These are phyloP conservation scores for Perithous albicinctus DNA, from an alignment of 2,888 invertebrate genomes.

Conservation along the genomic window DNA sequence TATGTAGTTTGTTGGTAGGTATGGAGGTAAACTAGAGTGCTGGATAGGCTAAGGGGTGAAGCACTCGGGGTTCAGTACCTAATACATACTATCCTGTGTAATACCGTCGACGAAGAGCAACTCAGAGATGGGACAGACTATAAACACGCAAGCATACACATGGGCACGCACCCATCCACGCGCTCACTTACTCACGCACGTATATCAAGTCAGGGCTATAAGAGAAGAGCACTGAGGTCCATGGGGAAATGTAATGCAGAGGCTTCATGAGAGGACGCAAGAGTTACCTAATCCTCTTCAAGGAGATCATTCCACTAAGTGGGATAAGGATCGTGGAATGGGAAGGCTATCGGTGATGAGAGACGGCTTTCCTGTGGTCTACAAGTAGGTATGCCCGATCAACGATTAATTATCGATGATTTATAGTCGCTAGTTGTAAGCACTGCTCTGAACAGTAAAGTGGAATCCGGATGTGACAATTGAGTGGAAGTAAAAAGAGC, in stretches of 20 bases:
- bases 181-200: conserved; percentile 9
- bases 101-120: conserved; percentile 33
- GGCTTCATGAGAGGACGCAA: neutral
- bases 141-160: conserved; percentile 48
- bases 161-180: conserved; percentile 10
- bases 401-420: neutral
- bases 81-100: conserved; percentile 49
- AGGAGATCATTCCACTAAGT: conserved; percentile 10
- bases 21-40: conserved; percentile 46
- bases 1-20: conserved; percentile 46
- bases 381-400: neutral
- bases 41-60: conserved; percentile 48
- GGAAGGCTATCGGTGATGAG: neutral
- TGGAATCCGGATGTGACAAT: neutral
- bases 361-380: neutral
- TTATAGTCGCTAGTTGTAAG: neutral
- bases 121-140: conserved; percentile 27
- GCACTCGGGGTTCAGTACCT: conserved; percentile 32
- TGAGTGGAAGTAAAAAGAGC: neutral
- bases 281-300: conserved; percentile 6
- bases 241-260: conserved; percentile 33
- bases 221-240: conserved; percentile 18
- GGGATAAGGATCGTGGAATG: conserved; percentile 10
- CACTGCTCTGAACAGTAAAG: neutral
- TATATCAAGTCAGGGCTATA: conserved; percentile 14